Conservation (phyloP, 2,888 invertebrate genomes). For the Acanthosepion esculentum region DNA sequence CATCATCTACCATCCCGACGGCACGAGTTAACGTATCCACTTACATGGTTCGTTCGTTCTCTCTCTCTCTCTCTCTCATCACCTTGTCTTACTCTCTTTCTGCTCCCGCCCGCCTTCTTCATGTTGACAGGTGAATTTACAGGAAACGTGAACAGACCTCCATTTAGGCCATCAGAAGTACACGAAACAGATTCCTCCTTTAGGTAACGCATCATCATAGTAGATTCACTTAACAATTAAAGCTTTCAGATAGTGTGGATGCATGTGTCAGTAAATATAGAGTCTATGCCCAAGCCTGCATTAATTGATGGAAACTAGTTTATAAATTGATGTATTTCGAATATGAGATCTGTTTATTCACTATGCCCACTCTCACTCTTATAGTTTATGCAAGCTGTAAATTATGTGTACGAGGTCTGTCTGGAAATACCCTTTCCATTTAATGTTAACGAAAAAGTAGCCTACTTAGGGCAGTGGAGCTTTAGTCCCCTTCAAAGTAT, state of each 20-base stretch:
- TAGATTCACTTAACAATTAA: not conserved
- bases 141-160: not conserved
- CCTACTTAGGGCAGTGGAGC: too few relatives aligned
- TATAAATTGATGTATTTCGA: slow-evolving; percentile 14
- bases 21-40: too few relatives aligned
- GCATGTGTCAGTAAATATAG: not conserved
- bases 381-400: too few relatives aligned
- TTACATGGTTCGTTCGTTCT: too few relatives aligned
- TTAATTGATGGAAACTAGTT: not conserved
- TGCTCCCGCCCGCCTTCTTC: fast-evolving
- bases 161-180: not conserved
- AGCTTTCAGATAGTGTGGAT: not conserved
- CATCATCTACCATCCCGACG: too few relatives aligned
- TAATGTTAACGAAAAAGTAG: too few relatives aligned
- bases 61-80: not conserved
- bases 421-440: too few relatives aligned
- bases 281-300: not conserved
- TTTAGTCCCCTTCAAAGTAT: too few relatives aligned
- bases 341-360: not conserved
- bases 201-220: not conserved
- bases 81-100: not conserved
- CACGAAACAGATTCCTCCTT: not conserved
- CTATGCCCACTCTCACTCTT: too few relatives aligned
- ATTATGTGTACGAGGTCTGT: too few relatives aligned
- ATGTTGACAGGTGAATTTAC: not conserved